Conservation (phyloP, 2,113 vertebrate genomes). For the Agelaius tricolor region DNA sequence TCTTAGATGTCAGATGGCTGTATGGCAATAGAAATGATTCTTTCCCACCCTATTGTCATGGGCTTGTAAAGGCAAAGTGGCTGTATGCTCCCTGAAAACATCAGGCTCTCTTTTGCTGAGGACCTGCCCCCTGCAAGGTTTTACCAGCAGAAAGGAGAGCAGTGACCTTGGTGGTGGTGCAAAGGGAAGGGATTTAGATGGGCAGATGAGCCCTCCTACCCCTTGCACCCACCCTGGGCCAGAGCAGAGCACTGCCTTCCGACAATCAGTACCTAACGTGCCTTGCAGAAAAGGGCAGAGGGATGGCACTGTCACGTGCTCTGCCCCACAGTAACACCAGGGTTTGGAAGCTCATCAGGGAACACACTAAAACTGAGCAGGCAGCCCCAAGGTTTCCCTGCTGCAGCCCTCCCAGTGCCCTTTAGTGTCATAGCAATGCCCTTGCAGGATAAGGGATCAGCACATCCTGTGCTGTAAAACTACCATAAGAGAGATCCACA, state of each 20-base stretch:
- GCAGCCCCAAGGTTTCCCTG: neutral
- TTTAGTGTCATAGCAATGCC: neutral
- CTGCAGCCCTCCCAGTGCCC: neutral
- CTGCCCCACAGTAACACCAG: neutral
- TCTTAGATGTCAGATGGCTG: neutral
- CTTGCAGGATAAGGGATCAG: neutral
- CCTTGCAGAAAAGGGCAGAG: neutral
- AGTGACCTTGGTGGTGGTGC: accelerated
- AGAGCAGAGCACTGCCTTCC: neutral
- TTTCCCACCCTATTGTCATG: neutral
- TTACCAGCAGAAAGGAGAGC: neutral
- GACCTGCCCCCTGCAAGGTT: neutral
- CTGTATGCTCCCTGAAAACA: neutral
- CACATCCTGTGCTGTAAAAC: neutral
- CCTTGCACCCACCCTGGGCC: accelerated
- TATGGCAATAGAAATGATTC: neutral
- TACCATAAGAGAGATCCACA: neutral
- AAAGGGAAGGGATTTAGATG: accelerated
- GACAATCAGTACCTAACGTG: neutral
- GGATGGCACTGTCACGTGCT: accelerated
- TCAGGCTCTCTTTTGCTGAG: neutral
- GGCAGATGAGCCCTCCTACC: neutral
- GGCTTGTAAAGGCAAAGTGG: neutral
- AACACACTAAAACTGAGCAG: accelerated
- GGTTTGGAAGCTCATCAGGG: neutral